phyloP scores from a whole-genome alignment of 1,140 invertebrate genomes.

The Drosophila biarmipes region DNA sequence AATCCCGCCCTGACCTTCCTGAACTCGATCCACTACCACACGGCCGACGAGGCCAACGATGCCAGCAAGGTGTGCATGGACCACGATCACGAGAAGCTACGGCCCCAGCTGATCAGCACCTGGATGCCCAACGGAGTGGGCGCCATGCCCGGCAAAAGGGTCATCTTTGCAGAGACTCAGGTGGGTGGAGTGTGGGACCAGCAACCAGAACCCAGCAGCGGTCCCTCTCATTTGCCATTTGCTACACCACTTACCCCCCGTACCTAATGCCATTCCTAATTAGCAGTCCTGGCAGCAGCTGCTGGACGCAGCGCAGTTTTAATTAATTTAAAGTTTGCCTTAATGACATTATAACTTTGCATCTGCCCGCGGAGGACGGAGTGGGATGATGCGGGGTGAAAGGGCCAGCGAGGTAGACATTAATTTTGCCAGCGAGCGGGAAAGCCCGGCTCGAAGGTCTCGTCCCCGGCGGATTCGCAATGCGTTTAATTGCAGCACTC shows the following conservation, averaged over 20 bases:
- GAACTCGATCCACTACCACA: slow-evolving; percentile 86
- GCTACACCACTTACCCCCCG: background rate
- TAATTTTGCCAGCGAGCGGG: slow-evolving; percentile 37
- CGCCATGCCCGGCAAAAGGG: slow-evolving; percentile 91
- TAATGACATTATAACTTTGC: slow-evolving; percentile 82
- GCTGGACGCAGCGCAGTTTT: slow-evolving; percentile 70
- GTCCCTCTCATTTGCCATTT: background rate
- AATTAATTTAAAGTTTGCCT: slow-evolving; percentile 82
- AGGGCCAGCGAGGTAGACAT: slow-evolving; percentile 40
- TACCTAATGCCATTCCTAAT: slow-evolving; percentile 71
- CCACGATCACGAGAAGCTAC: slow-evolving; percentile 92
- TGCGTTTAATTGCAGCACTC: slow-evolving; percentile 74
- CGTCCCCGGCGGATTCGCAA: slow-evolving; percentile 22
- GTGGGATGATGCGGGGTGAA: background rate
- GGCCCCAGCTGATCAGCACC: slow-evolving; percentile 92
- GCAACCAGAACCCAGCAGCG: background rate
- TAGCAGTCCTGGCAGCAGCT: slow-evolving; percentile 70
- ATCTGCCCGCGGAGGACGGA: slow-evolving; percentile 20
- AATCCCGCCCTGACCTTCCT: slow-evolving; percentile 87
- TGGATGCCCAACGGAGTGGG: slow-evolving; percentile 94
- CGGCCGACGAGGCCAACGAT: slow-evolving; percentile 84
- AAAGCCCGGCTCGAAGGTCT: slow-evolving; percentile 12
- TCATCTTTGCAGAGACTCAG: slow-evolving; percentile 95
- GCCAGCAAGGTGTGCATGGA: slow-evolving; percentile 90
- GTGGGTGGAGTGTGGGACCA: slow-evolving; percentile 85